These are phyloP conservation scores for Dromius quadrimaculatus DNA, from an alignment of 2,888 invertebrate genomes.

Conservation along the genomic window DNA sequence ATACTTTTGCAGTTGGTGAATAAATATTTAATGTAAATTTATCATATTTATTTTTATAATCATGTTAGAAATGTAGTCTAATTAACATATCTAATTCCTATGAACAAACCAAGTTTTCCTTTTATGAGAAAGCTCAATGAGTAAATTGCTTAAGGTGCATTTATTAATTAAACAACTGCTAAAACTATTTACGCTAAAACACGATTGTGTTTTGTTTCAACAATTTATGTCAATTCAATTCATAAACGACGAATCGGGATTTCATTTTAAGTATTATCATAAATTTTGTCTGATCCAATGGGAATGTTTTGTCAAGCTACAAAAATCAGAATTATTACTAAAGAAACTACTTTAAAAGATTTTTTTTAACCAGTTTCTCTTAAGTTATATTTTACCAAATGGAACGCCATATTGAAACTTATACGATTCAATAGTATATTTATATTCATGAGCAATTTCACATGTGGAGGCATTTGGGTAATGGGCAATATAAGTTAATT, in stretches of 20 bases:
- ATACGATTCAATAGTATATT: too few species aligned
- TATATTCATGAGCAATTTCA: too few species aligned
- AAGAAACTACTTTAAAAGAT: too few species aligned
- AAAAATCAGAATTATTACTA: too few species aligned
- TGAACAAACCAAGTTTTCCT: conserved; percentile 42
- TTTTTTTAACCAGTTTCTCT: too few species aligned
- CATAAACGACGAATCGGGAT: conserved; percentile 36
- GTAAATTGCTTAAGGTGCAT: conserved; percentile 36
- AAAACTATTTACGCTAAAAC: conserved; percentile 37
- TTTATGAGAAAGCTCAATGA: conserved; percentile 45
- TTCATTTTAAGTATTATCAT: conserved; percentile 41
- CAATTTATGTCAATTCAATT: conserved; percentile 50
- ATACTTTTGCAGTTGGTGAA: conserved; percentile 47
- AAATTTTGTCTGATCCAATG: conserved; percentile 29
- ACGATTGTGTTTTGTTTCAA: conserved; percentile 40
- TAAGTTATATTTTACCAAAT: too few species aligned
- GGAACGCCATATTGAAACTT: too few species aligned
- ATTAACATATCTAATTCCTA: conserved; percentile 52
- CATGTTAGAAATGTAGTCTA: conserved; percentile 51
- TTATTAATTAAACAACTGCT: conserved; percentile 34
- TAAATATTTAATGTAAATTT: conserved; percentile 51
- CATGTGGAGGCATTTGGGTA: too few species aligned
- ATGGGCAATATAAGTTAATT: too few species aligned
- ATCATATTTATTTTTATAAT: conserved; percentile 53
- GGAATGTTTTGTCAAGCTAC: too few species aligned